Evolutionary conservation across 2,797 vertebrate genomes (phyloP).

Genomic region (Cossypha niveicapilla): DNA sequence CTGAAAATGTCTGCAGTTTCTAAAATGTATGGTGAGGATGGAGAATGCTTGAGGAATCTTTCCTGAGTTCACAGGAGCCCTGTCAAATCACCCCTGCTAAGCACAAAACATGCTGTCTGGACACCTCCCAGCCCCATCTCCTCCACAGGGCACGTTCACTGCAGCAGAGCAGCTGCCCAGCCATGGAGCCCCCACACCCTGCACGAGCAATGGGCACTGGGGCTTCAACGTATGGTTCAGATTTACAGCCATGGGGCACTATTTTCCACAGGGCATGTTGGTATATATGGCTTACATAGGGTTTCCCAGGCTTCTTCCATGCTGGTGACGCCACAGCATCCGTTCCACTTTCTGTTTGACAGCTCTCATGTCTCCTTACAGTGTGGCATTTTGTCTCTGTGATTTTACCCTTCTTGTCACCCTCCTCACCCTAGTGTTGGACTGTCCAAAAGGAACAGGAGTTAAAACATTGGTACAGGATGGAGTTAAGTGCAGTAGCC

Average conservation of each 20-base stretch:
- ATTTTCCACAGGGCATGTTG: neutral
- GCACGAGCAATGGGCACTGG: rapidly evolving
- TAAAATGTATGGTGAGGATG: neutral
- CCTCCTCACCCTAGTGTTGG: neutral
- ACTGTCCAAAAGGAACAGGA: neutral
- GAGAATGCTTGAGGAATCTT: neutral
- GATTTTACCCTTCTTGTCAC: neutral
- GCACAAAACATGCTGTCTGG: neutral
- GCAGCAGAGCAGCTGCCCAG: neutral
- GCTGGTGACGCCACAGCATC: neutral
- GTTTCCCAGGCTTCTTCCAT: neutral
- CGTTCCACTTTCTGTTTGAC: neutral
- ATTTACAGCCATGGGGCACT: neutral
- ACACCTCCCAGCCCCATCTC: neutral
- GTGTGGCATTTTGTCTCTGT: neutral
- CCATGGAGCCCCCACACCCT: neutral
- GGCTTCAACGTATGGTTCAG: rapidly evolving
- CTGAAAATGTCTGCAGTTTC: neutral
- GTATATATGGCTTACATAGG: neutral
- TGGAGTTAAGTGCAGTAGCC: neutral
- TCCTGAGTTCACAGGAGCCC: neutral
- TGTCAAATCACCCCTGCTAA: neutral
- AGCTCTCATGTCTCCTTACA: neutral
- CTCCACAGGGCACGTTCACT: neutral
- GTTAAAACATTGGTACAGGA: neutral